Base-by-base conservation (phyloP, 2,888 invertebrate species). In the Limenitis arthemis region DNA sequence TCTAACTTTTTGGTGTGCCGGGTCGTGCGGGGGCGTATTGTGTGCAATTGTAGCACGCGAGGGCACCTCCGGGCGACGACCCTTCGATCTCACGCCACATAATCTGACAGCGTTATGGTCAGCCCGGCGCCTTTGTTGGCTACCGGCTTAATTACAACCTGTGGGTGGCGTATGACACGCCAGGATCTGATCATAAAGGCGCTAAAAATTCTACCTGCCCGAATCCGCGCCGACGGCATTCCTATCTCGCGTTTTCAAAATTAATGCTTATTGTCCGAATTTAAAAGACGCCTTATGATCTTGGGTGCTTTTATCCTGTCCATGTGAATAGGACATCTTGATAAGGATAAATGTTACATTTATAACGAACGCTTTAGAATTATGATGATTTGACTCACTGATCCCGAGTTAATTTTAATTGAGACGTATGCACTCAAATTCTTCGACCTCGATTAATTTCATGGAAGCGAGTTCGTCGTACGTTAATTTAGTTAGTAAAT, bases 151-250 rank as follows among this genome's bases (percentile, higher is more conserved):
- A 82, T 83, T 79, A 79, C 77, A 72, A 69, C 68, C 75, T 78
- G 83, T 84, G 83, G 85, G 84, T 83, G 82, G 83, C 83, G 78
- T 81, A 82, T 82, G 82, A 84, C 78, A 82, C 75, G 81, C 75
- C 79, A 79, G 79, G 83, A 82, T 79, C 73, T 76, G 79, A 82
- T 84, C 80, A 80, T 81, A 82, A 83, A 84, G 81, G 83, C 81
- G 84, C 80, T 79, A 84, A 85, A 84, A 77, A 79, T 73, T 81
- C 74, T 85, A 86, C 85, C 85, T 85, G 85, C 72, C 67, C 62
- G 67, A 69, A 67, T 72, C 70, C 65, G 68, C 70, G 70, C 68
- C 72, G 72, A 72, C 79, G 77, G 78, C 84, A 84, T 83, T 83
- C 82, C 79, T 82, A 73, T 72, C 75, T 74, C 72, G 70, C 71